Evolutionary conservation across 2,888 invertebrate genomes (phyloP).

Genomic region (Netelia fuscicornis): DNA sequence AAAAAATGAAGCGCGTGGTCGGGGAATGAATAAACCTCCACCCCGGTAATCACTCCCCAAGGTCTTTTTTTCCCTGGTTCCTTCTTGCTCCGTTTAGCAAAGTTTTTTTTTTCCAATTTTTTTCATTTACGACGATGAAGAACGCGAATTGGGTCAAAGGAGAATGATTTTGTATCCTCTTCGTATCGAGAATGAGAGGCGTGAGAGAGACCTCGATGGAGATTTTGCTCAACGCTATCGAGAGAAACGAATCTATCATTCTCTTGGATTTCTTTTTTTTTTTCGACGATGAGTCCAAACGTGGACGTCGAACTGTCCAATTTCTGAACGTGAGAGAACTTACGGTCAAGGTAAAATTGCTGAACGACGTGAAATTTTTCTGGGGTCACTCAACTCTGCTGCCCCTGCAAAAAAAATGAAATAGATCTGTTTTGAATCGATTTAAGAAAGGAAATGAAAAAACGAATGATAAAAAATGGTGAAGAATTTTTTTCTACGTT

Average conservation of each 20-base stretch:
- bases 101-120: conserved; percentile 44
- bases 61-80: conserved; percentile 26
- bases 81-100: conserved; percentile 60
- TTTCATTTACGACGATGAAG: conserved; percentile 31
- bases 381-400: conserved; percentile 5
- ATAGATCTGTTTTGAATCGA: conserved; percentile 17
- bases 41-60: conserved; percentile 32
- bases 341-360: conserved; percentile 27
- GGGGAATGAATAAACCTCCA: background rate
- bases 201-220: conserved; percentile 44
- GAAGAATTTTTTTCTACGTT: no score
- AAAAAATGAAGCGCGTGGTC: conserved; percentile 55
- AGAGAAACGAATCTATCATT: conserved; percentile 37
- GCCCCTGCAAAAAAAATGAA: conserved; percentile 1
- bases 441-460: background rate
- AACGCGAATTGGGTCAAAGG: conserved; percentile 55
- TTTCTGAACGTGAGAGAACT: conserved; percentile 13
- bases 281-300: background rate
- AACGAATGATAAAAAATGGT: background rate
- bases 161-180: conserved; percentile 46
- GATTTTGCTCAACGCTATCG: conserved; percentile 9
- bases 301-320: background rate
- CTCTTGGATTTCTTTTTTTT: background rate
- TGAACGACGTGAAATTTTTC: conserved; percentile 1
- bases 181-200: conserved; percentile 55